Conservation (phyloP, 2,797 vertebrate genomes). For the Etheostoma nigrum region DNA sequence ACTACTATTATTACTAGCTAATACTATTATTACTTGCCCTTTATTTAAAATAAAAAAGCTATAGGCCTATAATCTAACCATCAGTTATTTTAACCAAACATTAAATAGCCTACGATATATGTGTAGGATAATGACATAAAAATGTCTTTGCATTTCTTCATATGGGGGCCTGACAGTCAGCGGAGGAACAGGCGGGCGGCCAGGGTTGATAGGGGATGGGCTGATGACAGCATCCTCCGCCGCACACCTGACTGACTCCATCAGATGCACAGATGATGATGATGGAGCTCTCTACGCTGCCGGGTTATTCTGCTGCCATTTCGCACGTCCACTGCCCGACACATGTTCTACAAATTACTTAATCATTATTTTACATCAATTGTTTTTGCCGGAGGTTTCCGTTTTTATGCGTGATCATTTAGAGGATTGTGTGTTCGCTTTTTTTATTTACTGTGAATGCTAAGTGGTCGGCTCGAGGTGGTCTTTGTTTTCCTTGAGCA, state of each 20-base stretch:
- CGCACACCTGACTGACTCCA: conserved; percentile 77
- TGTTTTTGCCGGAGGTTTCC: not conserved
- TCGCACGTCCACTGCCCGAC: conserved; percentile 55
- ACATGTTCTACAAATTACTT: conserved; percentile 32
- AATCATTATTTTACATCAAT: not conserved
- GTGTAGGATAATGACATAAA: too few relatives aligned
- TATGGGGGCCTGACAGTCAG: not conserved
- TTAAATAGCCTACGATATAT: too few relatives aligned
- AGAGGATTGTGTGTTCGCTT: not conserved
- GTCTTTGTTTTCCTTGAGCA: conserved; percentile 67
- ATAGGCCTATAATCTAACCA: not conserved
- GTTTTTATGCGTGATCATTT: not conserved
- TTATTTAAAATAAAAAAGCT: not conserved
- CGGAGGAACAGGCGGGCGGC: conserved; percentile 9
- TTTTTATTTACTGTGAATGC: conserved; percentile 17
- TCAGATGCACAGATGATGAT: conserved; percentile 55
- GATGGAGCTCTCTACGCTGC: conserved; percentile 67
- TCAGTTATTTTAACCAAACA: not conserved
- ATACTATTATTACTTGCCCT: too few relatives aligned
- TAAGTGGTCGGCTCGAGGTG: conserved; percentile 55
- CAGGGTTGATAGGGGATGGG: conserved; percentile 53
- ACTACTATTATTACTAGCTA: too few relatives aligned
- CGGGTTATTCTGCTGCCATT: conserved; percentile 75
- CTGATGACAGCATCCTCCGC: conserved; percentile 76
- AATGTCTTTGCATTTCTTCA: not conserved